phyloP scores from a whole-genome alignment of 2,113 vertebrate genomes.

The Hyaena hyaena region DNA sequence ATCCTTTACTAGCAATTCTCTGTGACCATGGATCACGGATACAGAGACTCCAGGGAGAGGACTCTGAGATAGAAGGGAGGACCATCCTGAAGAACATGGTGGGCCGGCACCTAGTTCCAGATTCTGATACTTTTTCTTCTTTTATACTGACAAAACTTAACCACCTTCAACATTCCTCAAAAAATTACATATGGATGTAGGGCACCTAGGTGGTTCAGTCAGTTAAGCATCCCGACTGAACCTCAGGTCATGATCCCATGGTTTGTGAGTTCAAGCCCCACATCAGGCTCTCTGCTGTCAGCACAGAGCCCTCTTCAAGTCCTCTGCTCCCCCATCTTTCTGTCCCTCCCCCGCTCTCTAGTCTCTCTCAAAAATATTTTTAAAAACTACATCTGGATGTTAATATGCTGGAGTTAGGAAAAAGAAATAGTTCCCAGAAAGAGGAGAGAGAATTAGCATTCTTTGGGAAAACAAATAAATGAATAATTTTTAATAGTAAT shows the following conservation, averaged over 20 bases:
- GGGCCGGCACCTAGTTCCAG: background rate
- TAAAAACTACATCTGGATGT: background rate
- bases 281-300: no score
- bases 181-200: no score
- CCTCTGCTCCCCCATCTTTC: no score
- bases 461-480: background rate
- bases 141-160: conserved; percentile 3
- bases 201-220: no score
- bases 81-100: background rate
- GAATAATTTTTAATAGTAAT: background rate
- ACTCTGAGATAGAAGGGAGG: background rate
- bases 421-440: background rate
- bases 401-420: background rate
- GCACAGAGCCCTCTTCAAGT: no score
- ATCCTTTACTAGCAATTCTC: background rate
- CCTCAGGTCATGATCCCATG: no score
- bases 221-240: no score
- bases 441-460: background rate
- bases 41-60: background rate
- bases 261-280: no score
- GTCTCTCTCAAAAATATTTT: no score
- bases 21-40: background rate
- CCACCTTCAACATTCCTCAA: background rate
- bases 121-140: background rate
- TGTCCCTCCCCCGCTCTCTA: no score